phyloP scores from a whole-genome alignment of 2,113 vertebrate genomes.

The Strigops habroptila region DNA sequence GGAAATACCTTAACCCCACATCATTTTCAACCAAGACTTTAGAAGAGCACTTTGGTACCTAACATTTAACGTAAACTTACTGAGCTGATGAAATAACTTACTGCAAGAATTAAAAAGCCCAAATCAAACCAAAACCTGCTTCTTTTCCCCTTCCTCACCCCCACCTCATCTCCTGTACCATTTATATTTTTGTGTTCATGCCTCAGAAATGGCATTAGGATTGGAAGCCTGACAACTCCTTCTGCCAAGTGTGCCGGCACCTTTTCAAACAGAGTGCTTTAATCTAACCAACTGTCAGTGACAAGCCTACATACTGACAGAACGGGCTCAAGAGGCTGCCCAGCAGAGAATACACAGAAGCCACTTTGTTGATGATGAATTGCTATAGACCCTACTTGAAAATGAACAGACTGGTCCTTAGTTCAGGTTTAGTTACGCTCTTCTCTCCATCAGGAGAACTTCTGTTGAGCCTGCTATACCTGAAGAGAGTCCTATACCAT shows the following conservation, averaged over 20 bases:
- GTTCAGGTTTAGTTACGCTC: neutral
- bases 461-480: neutral
- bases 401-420: neutral
- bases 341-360: neutral
- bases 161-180: neutral
- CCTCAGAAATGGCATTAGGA: slow-evolving; percentile 6
- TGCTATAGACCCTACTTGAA: neutral
- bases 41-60: neutral
- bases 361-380: slow-evolving; percentile 8
- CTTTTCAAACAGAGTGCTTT: neutral
- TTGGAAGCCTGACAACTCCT: slow-evolving; percentile 14
- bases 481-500: neutral
- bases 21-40: neutral
- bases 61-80: neutral
- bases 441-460: neutral
- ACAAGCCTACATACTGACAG: neutral
- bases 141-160: neutral
- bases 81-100: neutral
- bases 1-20: neutral
- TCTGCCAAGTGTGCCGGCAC: slow-evolving; percentile 33
- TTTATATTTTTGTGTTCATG: neutral
- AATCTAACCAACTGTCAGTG: neutral
- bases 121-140: neutral
- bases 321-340: neutral
- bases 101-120: too few species aligned